Conservation (phyloP, 2,113 vertebrate genomes). For the Peromyscus polionotus region DNA sequence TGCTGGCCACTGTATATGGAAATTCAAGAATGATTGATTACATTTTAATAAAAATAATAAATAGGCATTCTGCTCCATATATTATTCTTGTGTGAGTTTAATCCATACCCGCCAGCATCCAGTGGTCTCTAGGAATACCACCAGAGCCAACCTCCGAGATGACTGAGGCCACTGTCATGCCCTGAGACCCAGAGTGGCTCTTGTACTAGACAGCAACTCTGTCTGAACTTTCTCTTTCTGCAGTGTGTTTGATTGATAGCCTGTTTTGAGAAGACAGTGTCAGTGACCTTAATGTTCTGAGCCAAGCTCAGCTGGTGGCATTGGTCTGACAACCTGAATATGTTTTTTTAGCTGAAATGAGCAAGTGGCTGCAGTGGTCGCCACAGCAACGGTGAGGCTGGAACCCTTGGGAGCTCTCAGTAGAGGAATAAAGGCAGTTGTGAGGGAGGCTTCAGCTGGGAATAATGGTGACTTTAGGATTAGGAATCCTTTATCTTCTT, state of each 20-base stretch:
- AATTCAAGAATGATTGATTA: slow-evolving; percentile 4
- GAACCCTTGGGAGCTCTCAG: slow-evolving; percentile 60
- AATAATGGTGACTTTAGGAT: slow-evolving; percentile 69
- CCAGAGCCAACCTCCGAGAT: background rate
- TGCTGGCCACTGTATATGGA: background rate
- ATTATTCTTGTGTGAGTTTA: slow-evolving; percentile 30
- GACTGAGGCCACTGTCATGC: background rate
- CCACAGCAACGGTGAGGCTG: slow-evolving; percentile 59
- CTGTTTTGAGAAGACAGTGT: slow-evolving; percentile 47
- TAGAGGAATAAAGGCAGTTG: slow-evolving; percentile 45
- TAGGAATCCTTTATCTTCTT: slow-evolving; percentile 65
- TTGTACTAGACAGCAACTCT: background rate
- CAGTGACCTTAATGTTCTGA: slow-evolving; percentile 68
- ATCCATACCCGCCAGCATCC: background rate
- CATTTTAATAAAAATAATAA: slow-evolving; percentile 49
- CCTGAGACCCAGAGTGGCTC: slow-evolving; percentile 10
- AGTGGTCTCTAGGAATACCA: background rate
- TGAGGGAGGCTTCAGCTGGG: slow-evolving; percentile 45
- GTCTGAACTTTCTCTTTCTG: slow-evolving; percentile 45
- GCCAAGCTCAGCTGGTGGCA: slow-evolving; percentile 59
- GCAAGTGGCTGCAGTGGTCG: slow-evolving; percentile 56
- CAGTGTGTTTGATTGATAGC: slow-evolving; percentile 39
- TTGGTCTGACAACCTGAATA: slow-evolving; percentile 66
- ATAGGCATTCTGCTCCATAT: background rate
- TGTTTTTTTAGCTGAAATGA: slow-evolving; percentile 70